Evolutionary conservation across 1,140 invertebrate species (phyloP), one percentile per base, ranked within the genome.

Genomic region (Aphaenogaster rudis): DNA sequence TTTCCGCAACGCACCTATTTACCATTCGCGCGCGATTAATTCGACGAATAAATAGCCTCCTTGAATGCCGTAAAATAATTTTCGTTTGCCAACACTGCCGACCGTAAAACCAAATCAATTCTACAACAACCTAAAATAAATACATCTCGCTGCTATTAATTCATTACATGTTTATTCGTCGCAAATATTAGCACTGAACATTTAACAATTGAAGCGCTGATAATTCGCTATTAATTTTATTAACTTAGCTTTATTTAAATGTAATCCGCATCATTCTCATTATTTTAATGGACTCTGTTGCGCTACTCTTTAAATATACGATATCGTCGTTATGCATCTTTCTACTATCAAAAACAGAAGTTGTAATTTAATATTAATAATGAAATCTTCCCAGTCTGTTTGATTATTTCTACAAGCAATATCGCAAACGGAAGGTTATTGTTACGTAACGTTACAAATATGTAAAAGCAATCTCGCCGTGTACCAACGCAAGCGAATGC

Each of bases 21-120:
- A 84, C 80, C 80, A 76, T 84, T 84, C 17, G 57, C 54, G 69
- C 80, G 54, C 80, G 42, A 84, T 84, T 84, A 84, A 84, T 84
- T 76, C 80, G 54, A 42, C 54, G 45, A 84, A 84, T 84, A 84
- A 84, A 84, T 84, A 84, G 54, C 33, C 54, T 84, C 54, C 80
- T 84, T 84, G 69, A 84, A 76, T 61, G 42, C 42, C 69, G 69
- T 50, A 74, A 84, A 84, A 84, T 76, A 76, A 84, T 84, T 76
- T 74, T 61, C 67, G 21, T 21, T 11, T 74, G 42, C 80, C 52
- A 61, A 61, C 8, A 76, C 28, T 28, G 42, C 13, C 80, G 42
- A 82, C 54, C 17, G 80, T 82, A 74, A 82, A 84, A 84, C 72
- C 80, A 28, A 84, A 84, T 84, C 80, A 84, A 39, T 84, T 84